Percentiles rank a stretch among this genome's conserved stretches.
phyloP scores from a whole-genome alignment of 2,113 vertebrate species.

The Mungos mungo region DNA sequence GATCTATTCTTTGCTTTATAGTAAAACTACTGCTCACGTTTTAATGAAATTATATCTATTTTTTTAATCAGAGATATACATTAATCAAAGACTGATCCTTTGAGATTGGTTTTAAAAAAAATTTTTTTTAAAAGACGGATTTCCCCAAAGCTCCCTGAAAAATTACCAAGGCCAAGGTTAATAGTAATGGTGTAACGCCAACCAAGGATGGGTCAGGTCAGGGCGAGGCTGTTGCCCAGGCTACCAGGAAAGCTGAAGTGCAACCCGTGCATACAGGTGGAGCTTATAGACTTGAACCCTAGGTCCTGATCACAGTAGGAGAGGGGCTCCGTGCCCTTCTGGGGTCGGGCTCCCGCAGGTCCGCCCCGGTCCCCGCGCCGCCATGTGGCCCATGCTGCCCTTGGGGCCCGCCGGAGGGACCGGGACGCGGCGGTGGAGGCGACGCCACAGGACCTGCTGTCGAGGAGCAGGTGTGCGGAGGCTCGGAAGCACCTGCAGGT shows the following conservation, averaged over 20 bases:
- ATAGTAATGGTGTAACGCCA: neutral
- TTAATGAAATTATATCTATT: neutral
- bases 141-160: neutral
- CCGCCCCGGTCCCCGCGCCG: neutral
- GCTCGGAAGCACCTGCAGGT: neutral
- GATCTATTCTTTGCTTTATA: neutral
- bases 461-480: fast-evolving
- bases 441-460: too few relatives aligned
- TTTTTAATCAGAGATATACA: neutral
- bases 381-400: neutral
- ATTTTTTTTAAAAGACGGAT: neutral
- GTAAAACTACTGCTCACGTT: neutral
- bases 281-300: fast-evolving
- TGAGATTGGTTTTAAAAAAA: neutral
- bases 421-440: fast-evolving
- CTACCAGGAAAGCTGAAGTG: neutral
- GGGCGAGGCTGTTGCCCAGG: fast-evolving
- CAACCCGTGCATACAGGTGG: neutral
- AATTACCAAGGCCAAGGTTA: neutral
- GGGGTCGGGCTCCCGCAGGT: too few relatives aligned
- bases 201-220: neutral
- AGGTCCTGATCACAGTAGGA: too few relatives aligned
- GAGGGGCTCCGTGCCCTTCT: too few relatives aligned
- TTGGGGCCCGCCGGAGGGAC: neutral
- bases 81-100: neutral